phyloP scores from a whole-genome alignment of 1,140 invertebrate species.

The Drosophila orosa region DNA sequence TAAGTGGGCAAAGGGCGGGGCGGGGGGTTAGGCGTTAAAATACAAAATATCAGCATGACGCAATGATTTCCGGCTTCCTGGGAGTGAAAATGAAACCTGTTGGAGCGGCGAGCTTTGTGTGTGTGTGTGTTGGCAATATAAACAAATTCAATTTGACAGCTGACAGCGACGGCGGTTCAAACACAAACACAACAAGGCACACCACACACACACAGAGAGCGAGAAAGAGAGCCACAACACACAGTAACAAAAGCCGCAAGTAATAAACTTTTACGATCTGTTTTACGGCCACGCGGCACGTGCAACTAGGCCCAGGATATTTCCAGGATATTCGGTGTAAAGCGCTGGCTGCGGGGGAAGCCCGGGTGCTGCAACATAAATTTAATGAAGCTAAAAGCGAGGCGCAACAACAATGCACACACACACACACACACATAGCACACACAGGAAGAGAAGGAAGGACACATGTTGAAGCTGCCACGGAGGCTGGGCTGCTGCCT shows the following conservation, averaged over 20 bases:
- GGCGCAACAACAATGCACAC: conserved; percentile 70
- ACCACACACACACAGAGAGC: conserved; percentile 10
- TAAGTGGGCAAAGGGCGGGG: not conserved
- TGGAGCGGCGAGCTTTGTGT: conserved; percentile 50
- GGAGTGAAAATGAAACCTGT: conserved; percentile 81
- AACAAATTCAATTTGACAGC: conserved; percentile 84
- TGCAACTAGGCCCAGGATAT: conserved; percentile 74
- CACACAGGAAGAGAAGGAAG: not conserved
- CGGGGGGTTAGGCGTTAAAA: conserved; percentile 66
- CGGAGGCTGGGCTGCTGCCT: conserved; percentile 46
- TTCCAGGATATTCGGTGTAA: conserved; percentile 22
- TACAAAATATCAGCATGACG: conserved; percentile 84
- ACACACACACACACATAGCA: conserved; percentile 27
- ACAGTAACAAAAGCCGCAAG: conserved; percentile 70
- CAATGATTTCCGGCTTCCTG: conserved; percentile 77
- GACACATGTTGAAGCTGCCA: conserved; percentile 39
- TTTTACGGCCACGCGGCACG: conserved; percentile 79
- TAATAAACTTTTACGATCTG: conserved; percentile 84
- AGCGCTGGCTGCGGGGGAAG: not conserved
- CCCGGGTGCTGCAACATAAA: conserved; percentile 72
- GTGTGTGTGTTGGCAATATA: conserved; percentile 68
- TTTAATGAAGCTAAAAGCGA: conserved; percentile 80
- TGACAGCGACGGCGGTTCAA: conserved; percentile 69
- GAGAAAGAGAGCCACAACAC: conserved; percentile 28
- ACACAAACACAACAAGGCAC: conserved; percentile 23